Percentiles rank a stretch among this genome's conserved stretches.
Evolutionary conservation across 92 coral and sea anemone genomes (phyloP).

Genomic region (Pocillopora grandis): DNA sequence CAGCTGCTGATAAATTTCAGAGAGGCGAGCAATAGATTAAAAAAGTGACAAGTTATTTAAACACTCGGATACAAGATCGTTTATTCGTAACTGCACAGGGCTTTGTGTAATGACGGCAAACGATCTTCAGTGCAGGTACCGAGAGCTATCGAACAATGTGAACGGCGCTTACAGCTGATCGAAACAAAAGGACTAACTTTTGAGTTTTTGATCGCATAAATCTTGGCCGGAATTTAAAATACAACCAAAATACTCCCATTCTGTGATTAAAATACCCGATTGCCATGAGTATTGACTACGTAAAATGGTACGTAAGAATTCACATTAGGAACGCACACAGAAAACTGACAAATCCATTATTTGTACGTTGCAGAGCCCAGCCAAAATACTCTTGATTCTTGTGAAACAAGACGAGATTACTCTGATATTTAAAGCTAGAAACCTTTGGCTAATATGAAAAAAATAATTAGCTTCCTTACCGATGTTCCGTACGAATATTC

Average conservation of each 20-base stretch:
- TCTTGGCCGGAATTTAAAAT: neutral
- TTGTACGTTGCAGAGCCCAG: neutral
- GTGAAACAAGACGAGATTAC: neutral
- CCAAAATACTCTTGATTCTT: neutral
- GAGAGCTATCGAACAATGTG: conserved; percentile 2
- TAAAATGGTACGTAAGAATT: neutral
- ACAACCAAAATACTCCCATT: neutral
- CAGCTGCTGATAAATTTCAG: conserved; percentile 13
- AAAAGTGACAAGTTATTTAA: neutral
- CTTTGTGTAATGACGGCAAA: neutral
- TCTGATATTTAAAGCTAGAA: neutral
- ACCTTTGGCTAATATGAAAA: neutral
- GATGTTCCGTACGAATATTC: conserved; percentile 49
- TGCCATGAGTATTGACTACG: neutral
- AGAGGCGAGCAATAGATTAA: conserved; percentile 11
- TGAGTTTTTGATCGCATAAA: conserved; percentile 8
- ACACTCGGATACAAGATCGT: neutral
- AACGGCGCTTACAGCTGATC: neutral
- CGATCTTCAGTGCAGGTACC: conserved; percentile 10
- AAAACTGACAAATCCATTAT: neutral
- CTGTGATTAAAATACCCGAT: neutral
- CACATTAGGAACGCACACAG: neutral
- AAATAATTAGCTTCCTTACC: conserved; percentile 35
- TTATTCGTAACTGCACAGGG: neutral
- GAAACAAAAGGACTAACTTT: conserved; percentile 19